phyloP scores from a whole-genome alignment of 2,797 vertebrate species.

The Philypnodon macrostomus region DNA sequence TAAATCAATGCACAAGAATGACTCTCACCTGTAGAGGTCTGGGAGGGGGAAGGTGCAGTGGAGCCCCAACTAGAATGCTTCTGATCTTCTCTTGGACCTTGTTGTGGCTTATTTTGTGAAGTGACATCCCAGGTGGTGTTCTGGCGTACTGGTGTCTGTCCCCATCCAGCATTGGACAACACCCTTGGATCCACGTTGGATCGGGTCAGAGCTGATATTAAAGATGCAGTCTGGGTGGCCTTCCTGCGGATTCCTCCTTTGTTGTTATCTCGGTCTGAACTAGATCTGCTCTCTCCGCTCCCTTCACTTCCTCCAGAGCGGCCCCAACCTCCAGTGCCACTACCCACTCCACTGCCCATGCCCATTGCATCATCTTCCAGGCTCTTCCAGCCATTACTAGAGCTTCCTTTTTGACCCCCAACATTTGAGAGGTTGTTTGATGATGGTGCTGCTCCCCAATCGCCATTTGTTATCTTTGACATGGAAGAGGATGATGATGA shows the following conservation, averaged over 20 bases:
- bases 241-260: slow-evolving; percentile 79
- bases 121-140: slow-evolving; percentile 94
- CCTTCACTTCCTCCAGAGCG: slow-evolving; percentile 86
- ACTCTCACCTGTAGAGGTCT: slow-evolving; percentile 85
- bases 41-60: slow-evolving; percentile 73
- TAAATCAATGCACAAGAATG: no score
- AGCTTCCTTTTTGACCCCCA: slow-evolving; percentile 82
- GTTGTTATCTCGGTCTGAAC: slow-evolving; percentile 65
- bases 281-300: slow-evolving; percentile 83
- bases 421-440: slow-evolving; percentile 76
- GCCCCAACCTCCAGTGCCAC: slow-evolving; percentile 71
- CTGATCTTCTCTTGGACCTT: slow-evolving; percentile 64
- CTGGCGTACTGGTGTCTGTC: slow-evolving; percentile 94
- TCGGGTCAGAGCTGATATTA: slow-evolving; percentile 75
- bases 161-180: slow-evolving; percentile 97
- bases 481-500: slow-evolving; percentile 77
- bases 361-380: slow-evolving; percentile 89
- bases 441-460: slow-evolving; percentile 84
- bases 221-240: slow-evolving; percentile 67
- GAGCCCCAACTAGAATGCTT: slow-evolving; percentile 86
- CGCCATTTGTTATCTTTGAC: slow-evolving; percentile 80
- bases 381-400: slow-evolving; percentile 89
- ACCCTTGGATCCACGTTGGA: slow-evolving; percentile 92
- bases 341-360: slow-evolving; percentile 67
- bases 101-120: slow-evolving; percentile 64